These are phyloP conservation scores for Mormyrus hasselquistii DNA, from an alignment of 2,797 vertebrate genomes.

Conservation along the genomic window DNA sequence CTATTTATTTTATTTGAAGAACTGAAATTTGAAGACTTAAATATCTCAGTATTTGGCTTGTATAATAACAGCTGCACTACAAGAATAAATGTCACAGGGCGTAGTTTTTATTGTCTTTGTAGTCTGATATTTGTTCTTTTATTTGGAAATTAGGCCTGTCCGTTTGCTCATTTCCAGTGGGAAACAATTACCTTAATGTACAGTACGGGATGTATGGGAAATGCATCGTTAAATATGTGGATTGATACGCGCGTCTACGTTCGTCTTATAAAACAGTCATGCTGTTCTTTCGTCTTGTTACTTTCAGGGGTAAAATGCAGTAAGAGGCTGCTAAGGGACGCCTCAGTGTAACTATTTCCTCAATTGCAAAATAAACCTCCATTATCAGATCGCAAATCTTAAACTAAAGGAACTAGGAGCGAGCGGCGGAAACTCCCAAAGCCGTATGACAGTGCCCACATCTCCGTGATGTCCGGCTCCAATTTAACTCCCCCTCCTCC, in stretches of 20 bases:
- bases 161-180: background rate
- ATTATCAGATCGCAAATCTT: slow-evolving; percentile 36
- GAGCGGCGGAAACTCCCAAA: slow-evolving; percentile 7
- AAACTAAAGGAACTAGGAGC: slow-evolving; percentile 37
- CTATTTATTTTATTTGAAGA: slow-evolving; percentile 16
- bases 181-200: background rate
- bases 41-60: background rate
- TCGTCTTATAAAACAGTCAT: background rate
- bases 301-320: background rate
- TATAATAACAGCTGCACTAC: background rate
- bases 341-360: background rate
- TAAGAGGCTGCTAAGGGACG: background rate
- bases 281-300: background rate
- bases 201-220: background rate
- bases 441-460: slow-evolving; percentile 42
- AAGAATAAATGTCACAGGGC: background rate
- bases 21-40: background rate
- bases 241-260: background rate
- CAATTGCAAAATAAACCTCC: background rate
- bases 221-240: background rate
- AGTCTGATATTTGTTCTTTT: background rate
- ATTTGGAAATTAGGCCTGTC: background rate
- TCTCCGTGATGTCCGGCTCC: slow-evolving; percentile 22
- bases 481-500: background rate
- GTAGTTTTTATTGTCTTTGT: background rate